Evolutionary conservation across 2,113 vertebrate genomes (phyloP).

Genomic region (Solea senegalensis): DNA sequence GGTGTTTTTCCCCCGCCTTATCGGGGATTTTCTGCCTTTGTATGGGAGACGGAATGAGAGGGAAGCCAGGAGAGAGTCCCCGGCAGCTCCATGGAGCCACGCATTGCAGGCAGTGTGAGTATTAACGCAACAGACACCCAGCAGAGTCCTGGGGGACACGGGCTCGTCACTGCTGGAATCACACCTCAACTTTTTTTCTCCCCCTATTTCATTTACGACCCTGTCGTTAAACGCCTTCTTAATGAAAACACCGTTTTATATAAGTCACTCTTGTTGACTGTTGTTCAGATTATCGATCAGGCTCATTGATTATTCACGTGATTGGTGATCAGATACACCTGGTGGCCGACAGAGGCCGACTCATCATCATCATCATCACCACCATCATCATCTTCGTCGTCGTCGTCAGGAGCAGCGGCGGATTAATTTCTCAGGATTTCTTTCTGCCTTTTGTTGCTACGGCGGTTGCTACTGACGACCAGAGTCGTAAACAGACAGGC

Average conservation of each 20-base stretch:
- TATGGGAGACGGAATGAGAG: constrained; percentile 39
- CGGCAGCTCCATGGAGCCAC: constrained; percentile 72
- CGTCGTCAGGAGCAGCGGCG: constrained; percentile 12
- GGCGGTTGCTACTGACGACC: constrained; percentile 80
- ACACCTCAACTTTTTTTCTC: constrained; percentile 61
- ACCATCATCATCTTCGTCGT: too few relatives aligned
- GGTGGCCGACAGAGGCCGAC: constrained; percentile 34
- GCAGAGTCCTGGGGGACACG: constrained; percentile 43
- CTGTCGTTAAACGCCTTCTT: neutral
- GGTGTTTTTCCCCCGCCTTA: constrained; percentile 9
- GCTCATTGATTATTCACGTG: constrained; percentile 18
- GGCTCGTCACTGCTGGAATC: constrained; percentile 43
- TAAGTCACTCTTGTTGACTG: neutral
- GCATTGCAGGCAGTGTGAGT: constrained; percentile 78
- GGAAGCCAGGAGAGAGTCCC: constrained; percentile 61
- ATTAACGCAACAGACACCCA: constrained; percentile 53
- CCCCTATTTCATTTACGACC: constrained; percentile 41
- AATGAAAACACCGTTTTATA: neutral
- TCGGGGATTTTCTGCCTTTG: constrained; percentile 43
- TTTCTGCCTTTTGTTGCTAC: constrained; percentile 69
- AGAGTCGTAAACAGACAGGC: constrained; percentile 60
- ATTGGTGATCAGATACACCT: constrained; percentile 32
- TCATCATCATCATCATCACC: constrained; percentile 9
- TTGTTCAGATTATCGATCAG: neutral
- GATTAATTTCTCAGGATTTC: constrained; percentile 72